Base-by-base conservation (phyloP, 2,888 invertebrate species). In the Pegoplata infirma region DNA sequence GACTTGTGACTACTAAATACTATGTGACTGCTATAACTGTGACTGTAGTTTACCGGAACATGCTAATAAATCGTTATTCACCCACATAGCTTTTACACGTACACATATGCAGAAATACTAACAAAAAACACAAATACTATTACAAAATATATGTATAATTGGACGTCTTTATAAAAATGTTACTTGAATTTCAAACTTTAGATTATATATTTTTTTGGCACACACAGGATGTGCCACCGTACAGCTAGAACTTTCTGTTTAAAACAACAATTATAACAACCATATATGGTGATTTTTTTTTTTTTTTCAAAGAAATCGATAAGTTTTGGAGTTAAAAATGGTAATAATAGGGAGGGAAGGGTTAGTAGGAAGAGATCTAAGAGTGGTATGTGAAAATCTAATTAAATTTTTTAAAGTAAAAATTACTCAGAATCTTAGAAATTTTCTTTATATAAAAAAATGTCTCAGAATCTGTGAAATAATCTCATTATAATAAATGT, bases 41-140 rank as follows among this genome's bases (percentile, higher is more conserved):
- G 40, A 47, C 46, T 61, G 47, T 58, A 14, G 55, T 19, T 58
- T 10, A 51, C 19, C 40, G 68, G 68, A 76, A 63, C 28, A 58
- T 21, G 64, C 69, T 76, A 69, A 76, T 76, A 76, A 76, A 76
- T 59, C 47, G 58, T 64, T 59, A 46, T 47, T 58, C 58, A 46
- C 16, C 61, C 40, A 51, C 16, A 75, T 58, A 56, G 32, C 21
- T 56, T 63, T 53, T 49, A 63, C 49, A 36, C 46, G 28, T 32
- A 32, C 19, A n/a, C n/a, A 58, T 17, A 1, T 17, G n/a, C 8
- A 55, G 5, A 28, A 3, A 10, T 55, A 32, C 32, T 55, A 28
- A 8, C 25, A 36, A 0, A 53, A n/a, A n/a, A n/a, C n/a, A n/a
- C n/a, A n/a, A n/a, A n/a, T n/a, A n/a, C n/a, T n/a, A n/a, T n/a